phyloP scores from a whole-genome alignment of 2,113 vertebrate genomes.

The Alosa alosa region DNA sequence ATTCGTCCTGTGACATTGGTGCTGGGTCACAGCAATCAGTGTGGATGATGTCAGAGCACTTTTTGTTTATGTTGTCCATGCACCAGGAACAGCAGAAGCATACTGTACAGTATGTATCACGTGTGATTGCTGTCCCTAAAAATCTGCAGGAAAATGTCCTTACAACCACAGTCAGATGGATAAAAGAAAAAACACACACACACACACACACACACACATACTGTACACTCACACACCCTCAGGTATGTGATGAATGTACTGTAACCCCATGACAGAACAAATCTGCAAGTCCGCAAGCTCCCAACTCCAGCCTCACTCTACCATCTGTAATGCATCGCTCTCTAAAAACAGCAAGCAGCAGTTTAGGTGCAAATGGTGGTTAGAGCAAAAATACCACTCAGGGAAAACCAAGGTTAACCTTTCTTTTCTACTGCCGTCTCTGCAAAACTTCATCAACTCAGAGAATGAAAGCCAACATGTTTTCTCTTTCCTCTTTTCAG shows the following conservation, averaged over 20 bases:
- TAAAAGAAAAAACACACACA: neutral
- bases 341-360: neutral
- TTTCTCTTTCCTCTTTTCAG: neutral
- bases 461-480: neutral
- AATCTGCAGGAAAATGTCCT: conserved; percentile 1
- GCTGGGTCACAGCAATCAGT: neutral
- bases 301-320: neutral
- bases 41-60: neutral
- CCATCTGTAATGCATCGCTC: neutral
- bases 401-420: neutral
- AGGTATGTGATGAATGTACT: neutral
- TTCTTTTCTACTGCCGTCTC: neutral
- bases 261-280: neutral
- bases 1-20: neutral
- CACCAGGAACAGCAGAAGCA: neutral
- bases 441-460: neutral
- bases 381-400: neutral
- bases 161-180: neutral
- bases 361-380: neutral
- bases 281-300: neutral
- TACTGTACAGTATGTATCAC: neutral
- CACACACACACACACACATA: neutral
- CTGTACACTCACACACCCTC: neutral
- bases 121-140: neutral
- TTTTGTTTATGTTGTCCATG: neutral